Percentiles rank a stretch among this genome's conserved stretches.
These are phyloP conservation scores for Ameiurus melas DNA, from an alignment of 2,113 vertebrate genomes.

Conservation along the genomic window DNA sequence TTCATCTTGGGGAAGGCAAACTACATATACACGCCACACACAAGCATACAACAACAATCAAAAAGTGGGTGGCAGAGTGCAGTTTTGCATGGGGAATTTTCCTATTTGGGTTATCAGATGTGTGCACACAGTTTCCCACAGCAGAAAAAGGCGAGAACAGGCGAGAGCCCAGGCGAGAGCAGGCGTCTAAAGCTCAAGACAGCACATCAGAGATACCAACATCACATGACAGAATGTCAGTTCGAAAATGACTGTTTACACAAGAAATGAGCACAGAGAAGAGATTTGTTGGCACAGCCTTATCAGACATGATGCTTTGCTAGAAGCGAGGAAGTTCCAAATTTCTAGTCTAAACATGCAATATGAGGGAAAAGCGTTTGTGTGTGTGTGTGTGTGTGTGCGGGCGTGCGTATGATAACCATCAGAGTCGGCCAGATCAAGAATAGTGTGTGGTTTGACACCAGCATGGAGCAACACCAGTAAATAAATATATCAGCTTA, in stretches of 20 bases:
- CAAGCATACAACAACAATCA: slow-evolving; percentile 42
- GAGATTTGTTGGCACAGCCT: neutral
- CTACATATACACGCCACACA: slow-evolving; percentile 38
- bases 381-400: neutral
- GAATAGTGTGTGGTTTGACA: neutral
- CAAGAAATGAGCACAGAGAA: slow-evolving; percentile 11
- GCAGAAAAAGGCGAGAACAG: slow-evolving; percentile 29
- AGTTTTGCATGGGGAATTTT: slow-evolving; percentile 54
- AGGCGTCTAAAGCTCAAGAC: neutral
- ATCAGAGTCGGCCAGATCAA: neutral
- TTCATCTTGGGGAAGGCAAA: neutral
- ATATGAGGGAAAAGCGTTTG: neutral
- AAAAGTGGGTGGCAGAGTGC: slow-evolving; percentile 59
- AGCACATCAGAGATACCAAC: neutral
- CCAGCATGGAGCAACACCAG: neutral
- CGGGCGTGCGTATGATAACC: neutral
- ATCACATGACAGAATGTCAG: slow-evolving; percentile 11
- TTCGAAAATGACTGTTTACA: slow-evolving; percentile 31
- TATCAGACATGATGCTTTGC: neutral
- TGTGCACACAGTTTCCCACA: slow-evolving; percentile 56
- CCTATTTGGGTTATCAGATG: slow-evolving; percentile 73
- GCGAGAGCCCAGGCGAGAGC: no score
- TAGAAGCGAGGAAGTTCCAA: slow-evolving; percentile 2
- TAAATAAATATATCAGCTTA: no score
- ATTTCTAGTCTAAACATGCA: slow-evolving; percentile 16